Evolutionary conservation across 2,113 vertebrate genomes (phyloP).

Genomic region (Collichthys lucidus): DNA sequence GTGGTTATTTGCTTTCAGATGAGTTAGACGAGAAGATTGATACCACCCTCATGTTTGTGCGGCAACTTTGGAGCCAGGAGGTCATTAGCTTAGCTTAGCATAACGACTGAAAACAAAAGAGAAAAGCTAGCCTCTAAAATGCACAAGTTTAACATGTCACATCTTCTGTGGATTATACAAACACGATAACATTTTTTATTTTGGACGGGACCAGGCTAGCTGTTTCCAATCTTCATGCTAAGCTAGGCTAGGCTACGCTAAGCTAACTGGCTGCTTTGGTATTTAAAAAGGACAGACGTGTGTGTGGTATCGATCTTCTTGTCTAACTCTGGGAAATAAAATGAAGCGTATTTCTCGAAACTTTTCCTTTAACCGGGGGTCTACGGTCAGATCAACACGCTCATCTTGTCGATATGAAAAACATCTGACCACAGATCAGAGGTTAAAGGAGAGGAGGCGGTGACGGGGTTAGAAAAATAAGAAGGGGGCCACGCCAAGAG

Average conservation of each 20-base stretch:
- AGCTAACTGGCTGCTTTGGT: neutral
- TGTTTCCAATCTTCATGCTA: slow-evolving; percentile 1
- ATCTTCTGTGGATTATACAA: no score
- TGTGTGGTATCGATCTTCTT: neutral
- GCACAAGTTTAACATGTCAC: neutral
- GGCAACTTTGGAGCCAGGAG: neutral
- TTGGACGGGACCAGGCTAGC: neutral
- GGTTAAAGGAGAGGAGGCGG: slow-evolving; percentile 43
- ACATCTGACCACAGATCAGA: slow-evolving; percentile 57
- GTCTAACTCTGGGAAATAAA: neutral
- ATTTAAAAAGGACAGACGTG: neutral
- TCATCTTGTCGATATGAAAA: neutral
- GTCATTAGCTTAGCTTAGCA: slow-evolving; percentile 20
- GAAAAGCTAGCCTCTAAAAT: neutral
- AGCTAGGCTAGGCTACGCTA: neutral
- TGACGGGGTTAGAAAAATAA: slow-evolving; percentile 40
- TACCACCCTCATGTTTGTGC: neutral
- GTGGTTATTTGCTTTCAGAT: slow-evolving; percentile 7
- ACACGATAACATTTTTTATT: neutral
- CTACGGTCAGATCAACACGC: slow-evolving; percentile 35
- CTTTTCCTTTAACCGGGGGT: slow-evolving; percentile 49
- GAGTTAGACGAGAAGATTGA: neutral
- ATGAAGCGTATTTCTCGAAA: slow-evolving; percentile 25
- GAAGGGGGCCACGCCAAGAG: slow-evolving; percentile 14
- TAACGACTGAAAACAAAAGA: neutral